Percentiles rank a stretch among this genome's conserved stretches.
Evolutionary conservation across 2,888 invertebrate genomes (phyloP).

Genomic region (Melanostoma scalare): DNA sequence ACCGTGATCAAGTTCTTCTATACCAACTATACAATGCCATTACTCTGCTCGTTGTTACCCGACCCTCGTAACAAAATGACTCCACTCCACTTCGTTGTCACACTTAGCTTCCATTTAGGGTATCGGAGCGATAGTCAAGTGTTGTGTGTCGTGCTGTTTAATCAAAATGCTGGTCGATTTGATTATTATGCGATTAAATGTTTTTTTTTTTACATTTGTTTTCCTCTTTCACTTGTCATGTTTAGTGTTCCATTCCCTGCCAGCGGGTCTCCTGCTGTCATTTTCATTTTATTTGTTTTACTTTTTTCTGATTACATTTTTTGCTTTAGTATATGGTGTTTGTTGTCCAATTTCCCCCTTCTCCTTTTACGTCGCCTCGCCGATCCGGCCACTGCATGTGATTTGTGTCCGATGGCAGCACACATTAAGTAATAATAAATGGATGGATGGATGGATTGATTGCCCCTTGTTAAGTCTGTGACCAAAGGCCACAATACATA

Average conservation of each 20-base stretch:
- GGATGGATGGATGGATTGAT: constrained; percentile 65
- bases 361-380: not conserved
- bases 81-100: constrained; percentile 41
- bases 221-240: constrained; percentile 21
- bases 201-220: constrained; percentile 10
- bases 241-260: constrained; percentile 23
- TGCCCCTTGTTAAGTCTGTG: constrained; percentile 54
- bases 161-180: constrained; percentile 62
- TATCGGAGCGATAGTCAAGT: constrained; percentile 50
- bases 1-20: not conserved
- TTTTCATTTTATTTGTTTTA: constrained; percentile 17
- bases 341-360: constrained; percentile 4
- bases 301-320: constrained; percentile 1
- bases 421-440: constrained; percentile 67
- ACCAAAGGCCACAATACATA: constrained; percentile 17
- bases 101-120: constrained; percentile 51
- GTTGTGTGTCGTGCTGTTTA: constrained; percentile 66
- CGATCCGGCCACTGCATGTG: not conserved
- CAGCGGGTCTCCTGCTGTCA: constrained; percentile 11
- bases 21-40: not conserved
- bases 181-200: constrained; percentile 65
- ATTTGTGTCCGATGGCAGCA: constrained; percentile 33
- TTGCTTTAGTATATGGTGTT: not conserved
- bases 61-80: constrained; percentile 13
- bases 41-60: not conserved